Conservation (phyloP, 2,797 vertebrate genomes). For the Microctenopoma lineatum region DNA sequence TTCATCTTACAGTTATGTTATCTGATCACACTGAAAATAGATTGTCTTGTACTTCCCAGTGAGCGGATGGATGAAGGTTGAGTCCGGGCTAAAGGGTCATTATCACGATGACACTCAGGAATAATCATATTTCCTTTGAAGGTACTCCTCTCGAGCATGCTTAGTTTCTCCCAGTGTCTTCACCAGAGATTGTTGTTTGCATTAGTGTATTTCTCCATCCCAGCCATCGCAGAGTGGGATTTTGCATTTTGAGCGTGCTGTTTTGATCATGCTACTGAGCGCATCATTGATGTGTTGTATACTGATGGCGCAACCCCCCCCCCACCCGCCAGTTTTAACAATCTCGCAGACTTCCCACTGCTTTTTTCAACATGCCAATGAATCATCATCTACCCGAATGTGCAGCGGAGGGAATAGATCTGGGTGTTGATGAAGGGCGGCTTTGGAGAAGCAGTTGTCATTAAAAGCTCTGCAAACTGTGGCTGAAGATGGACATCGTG, state of each 20-base stretch:
- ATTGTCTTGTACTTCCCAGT: slow-evolving; percentile 20
- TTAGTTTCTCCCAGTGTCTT: slow-evolving; percentile 35
- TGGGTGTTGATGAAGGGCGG: slow-evolving; percentile 53
- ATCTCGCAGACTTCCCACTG: slow-evolving; percentile 68
- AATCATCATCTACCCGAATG: slow-evolving; percentile 69
- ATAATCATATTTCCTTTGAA: slow-evolving; percentile 55
- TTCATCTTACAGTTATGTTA: slow-evolving; percentile 45
- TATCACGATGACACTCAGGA: slow-evolving; percentile 38
- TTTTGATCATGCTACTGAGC: slow-evolving; percentile 77
- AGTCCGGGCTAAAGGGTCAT: slow-evolving; percentile 54
- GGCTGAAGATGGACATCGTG: slow-evolving; percentile 53
- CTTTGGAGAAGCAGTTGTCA: slow-evolving; percentile 46
- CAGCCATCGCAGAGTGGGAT: slow-evolving; percentile 32
- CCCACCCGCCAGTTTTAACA: slow-evolving; percentile 71
- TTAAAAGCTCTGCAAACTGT: slow-evolving; percentile 36
- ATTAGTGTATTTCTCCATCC: slow-evolving; percentile 47
- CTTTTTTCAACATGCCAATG: slow-evolving; percentile 69
- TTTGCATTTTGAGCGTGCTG: slow-evolving; percentile 70
- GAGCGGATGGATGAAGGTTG: slow-evolving; percentile 40
- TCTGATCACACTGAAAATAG: slow-evolving; percentile 40
- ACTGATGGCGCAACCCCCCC: slow-evolving; percentile 55
- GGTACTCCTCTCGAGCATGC: slow-evolving; percentile 8
- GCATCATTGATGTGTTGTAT: slow-evolving; percentile 74
- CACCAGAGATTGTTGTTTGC: slow-evolving; percentile 56
- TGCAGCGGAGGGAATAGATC: slow-evolving; percentile 54